Evolutionary conservation across 2,888 invertebrate species (phyloP).

Genomic region (Pristionchus maxplancki): DNA sequence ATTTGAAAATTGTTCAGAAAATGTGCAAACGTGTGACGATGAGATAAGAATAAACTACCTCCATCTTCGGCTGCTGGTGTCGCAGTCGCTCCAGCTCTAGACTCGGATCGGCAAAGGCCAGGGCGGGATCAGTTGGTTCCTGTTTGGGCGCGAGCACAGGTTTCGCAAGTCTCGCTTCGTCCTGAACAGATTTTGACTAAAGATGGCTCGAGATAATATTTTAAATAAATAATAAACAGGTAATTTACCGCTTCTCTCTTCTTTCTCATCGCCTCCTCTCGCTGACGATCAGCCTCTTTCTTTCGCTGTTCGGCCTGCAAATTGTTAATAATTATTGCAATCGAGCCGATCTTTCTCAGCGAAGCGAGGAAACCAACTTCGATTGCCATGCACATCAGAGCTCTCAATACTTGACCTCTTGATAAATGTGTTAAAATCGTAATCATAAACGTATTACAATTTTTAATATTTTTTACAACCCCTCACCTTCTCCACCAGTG

Average conservation of each 20-base stretch:
- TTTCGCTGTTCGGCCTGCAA: not conserved
- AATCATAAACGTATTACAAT: no score
- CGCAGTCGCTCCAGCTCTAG: not conserved
- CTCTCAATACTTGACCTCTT: no score
- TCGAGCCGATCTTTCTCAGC: no score
- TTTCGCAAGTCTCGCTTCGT: not conserved
- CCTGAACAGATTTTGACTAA: not conserved
- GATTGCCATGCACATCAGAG: no score
- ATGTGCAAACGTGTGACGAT: not conserved
- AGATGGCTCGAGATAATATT: no score
- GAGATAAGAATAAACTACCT: not conserved
- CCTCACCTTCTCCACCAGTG: not conserved
- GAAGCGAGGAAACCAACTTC: no score
- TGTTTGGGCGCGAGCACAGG: not conserved
- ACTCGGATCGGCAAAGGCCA: constrained; percentile 25
- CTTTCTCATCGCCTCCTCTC: not conserved
- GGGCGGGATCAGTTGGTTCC: not conserved
- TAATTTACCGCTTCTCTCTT: not conserved
- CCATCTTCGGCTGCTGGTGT: not conserved
- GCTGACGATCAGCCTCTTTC: not conserved
- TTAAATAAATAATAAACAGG: no score
- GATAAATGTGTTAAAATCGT: no score
- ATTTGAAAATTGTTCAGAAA: no score
- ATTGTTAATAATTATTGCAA: no score
- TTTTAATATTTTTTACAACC: no score